Evolutionary conservation across 2,797 vertebrate species (phyloP), one percentile per base, ranked within the genome.

Genomic region (Xenops minutus): DNA sequence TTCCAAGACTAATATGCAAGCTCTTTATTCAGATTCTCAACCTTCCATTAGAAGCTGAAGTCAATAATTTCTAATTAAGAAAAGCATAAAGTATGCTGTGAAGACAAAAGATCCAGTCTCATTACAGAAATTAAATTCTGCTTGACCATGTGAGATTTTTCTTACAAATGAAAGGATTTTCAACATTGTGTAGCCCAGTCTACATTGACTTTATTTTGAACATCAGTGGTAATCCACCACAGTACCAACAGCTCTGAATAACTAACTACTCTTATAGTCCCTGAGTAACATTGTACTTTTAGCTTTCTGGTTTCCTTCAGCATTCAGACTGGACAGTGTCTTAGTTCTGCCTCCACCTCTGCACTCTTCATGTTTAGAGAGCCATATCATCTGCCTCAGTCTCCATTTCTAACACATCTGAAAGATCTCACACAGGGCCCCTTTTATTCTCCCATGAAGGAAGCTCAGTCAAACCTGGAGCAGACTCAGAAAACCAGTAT

Each of bases 281-380:
- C 29, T 17, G 27, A 58, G 39, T 36, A 83, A 59, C 34, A 58
- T 21, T 24, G 16, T 41, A 37, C 24, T 76, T 87, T 21, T 37
- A 68, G 21, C 41, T 76, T 77, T 80, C 55, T 37, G 23, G 10
- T 32, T 48, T 79, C 30, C 43, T 79, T 14, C 32, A 79, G 26
- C 0, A 0, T 72, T 89, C 61, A 74, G 26, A 46, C 29, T 24
- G 13, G 46, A 7, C 18, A 48, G 23, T 30, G 10, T 51, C 12
- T 75, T 44, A 78, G 43, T 21, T 76, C n/a, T 79, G 34, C 1
- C 1, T 22, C 18, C 16, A 56, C 29, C 14, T 58, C 34, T 30
- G 19, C 23, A 29, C 19, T 73, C 43, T 58, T 68, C 2, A 6
- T 51, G 19, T 32, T 27, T 48, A 20, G 34, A 43, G 36, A 58